Evolutionary conservation across 2,797 vertebrate genomes (phyloP).

Genomic region (Aselliscus stoliczkanus): DNA sequence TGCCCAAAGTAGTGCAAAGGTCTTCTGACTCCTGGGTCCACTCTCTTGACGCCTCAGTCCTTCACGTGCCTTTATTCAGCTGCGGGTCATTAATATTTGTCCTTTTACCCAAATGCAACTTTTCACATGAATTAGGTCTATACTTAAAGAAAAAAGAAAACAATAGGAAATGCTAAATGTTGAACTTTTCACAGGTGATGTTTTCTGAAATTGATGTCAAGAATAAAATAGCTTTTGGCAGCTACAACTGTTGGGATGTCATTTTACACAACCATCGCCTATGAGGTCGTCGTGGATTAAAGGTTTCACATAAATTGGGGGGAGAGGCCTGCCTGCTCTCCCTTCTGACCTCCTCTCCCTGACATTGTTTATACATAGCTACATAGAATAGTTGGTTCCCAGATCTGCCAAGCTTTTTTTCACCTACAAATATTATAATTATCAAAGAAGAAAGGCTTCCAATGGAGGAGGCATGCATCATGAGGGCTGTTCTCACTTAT

Average conservation of each 20-base stretch:
- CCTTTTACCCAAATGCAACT: conserved; percentile 34
- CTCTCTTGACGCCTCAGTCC: neutral
- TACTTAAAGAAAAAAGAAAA: conserved; percentile 48
- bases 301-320: conserved; percentile 45
- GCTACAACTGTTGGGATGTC: conserved; percentile 70
- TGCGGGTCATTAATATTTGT: conserved; percentile 31
- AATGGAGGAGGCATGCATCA: neutral
- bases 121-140: conserved; percentile 23
- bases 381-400: neutral
- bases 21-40: neutral
- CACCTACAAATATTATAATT: neutral
- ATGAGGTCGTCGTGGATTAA: conserved; percentile 52
- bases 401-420: neutral
- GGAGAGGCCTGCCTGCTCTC: neutral
- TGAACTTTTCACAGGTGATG: conserved; percentile 73
- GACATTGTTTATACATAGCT: neutral
- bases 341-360: conserved; percentile 31
- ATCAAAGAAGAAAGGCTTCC: neutral
- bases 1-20: neutral
- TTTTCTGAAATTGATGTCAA: conserved; percentile 72
- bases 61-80: neutral
- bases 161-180: conserved; percentile 65
- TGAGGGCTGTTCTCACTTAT: neutral
- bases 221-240: conserved; percentile 65
- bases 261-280: conserved; percentile 67